Conservation (phyloP, 2,888 invertebrate species). For the Endotricha flammealis region DNA sequence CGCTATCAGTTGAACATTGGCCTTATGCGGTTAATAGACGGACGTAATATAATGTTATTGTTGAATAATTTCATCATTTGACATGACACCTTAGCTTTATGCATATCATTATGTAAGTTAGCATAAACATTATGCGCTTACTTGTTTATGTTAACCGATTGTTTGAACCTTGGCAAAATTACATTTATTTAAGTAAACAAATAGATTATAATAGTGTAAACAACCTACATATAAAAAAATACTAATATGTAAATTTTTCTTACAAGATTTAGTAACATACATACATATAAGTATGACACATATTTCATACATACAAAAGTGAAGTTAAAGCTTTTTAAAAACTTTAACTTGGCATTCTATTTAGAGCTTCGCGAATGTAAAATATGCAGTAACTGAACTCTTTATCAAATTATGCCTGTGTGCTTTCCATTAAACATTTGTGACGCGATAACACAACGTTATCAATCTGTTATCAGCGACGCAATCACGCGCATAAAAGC, state of each 20-base stretch:
- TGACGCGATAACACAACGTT: conserved; percentile 24
- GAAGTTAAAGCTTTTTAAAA: no score
- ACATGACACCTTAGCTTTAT: conserved; percentile 16
- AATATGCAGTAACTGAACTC: neutral
- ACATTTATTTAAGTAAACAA: no score
- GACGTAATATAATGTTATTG: conserved; percentile 28
- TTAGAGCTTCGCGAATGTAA: no score
- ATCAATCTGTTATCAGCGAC: conserved; percentile 29
- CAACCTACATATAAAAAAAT: no score
- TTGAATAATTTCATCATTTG: conserved; percentile 34
- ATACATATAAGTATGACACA: no score
- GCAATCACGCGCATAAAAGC: conserved; percentile 13
- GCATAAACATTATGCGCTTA: conserved; percentile 5
- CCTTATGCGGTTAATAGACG: conserved; percentile 25
- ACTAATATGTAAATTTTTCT: no score
- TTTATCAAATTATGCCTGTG: conserved; percentile 8
- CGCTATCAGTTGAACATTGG: conserved; percentile 15
- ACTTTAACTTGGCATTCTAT: no score
- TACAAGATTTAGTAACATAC: no score
- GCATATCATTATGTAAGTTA: no score
- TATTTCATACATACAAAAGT: no score
- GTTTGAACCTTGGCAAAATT: no score
- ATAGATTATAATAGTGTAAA: no score
- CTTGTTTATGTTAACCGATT: neutral
- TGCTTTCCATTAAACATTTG: neutral